Evolutionary conservation across 1,140 invertebrate genomes (phyloP), one percentile per base, ranked within the genome.

Genomic region (Zaprionus ornatus): DNA sequence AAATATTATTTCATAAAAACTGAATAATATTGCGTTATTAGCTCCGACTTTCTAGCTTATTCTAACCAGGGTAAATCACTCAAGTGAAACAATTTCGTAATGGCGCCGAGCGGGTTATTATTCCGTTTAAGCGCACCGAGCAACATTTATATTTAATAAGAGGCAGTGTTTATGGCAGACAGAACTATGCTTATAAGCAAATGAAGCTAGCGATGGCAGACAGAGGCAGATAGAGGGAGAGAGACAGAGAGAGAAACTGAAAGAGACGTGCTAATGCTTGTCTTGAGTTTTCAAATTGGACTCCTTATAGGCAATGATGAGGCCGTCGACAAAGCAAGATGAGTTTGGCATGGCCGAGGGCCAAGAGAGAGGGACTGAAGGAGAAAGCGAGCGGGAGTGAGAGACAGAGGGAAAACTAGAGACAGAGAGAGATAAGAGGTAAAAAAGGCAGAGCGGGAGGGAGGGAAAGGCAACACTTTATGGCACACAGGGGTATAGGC

Each of bases 401-500:
- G 45, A 62, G 19, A 48, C 50, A 29, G 27, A 29, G 29, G 9
- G 29, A 32, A 32, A 3, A 9, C 29, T 32, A 32, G 29, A 10
- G 29, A 32, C 29, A 0, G 9, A 32, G 29, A 32, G 0, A 32
- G 29, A 32, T 32, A 32, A 32, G 9, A 32, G 29, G 29, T 32
- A 32, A 32, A 32, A 7, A 32, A 32, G 29, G 59, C 40, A 17
- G 40, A 42, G 15, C 6, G 3, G 13, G 1, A 15, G 21, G 35
- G 6, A 27, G 54, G 35, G 13, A 7, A 37, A 12, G 40, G 25
- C 7, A 27, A 48, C 48, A 54, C 73, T 88, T 90, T 80, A 87
- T 81, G 78, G 68, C 57, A 59, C 84, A 88, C 84, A 75, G 74
- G 84, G 80, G 84, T 62, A 84, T 78, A 76, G 67, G 57, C 60